phyloP scores from a whole-genome alignment of 2,113 vertebrate species.

The Periophthalmus modestus region DNA sequence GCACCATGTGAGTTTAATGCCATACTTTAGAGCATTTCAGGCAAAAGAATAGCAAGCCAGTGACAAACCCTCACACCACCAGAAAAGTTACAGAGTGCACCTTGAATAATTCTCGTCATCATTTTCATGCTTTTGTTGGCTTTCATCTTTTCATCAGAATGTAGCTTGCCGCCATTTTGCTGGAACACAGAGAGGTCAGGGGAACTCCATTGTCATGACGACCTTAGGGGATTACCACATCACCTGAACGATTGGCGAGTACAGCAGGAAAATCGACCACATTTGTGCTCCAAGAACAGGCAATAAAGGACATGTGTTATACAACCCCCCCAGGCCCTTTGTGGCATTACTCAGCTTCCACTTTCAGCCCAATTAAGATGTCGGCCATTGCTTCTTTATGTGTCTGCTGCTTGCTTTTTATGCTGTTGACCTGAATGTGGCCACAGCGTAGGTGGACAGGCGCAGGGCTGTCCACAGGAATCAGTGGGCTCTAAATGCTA shows the following conservation, averaged over 20 bases:
- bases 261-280: constrained; percentile 18
- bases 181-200: constrained; percentile 41
- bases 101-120: no score
- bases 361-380: constrained; percentile 48
- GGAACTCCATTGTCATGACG: constrained; percentile 50
- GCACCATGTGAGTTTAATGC: no score
- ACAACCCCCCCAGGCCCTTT: constrained; percentile 24
- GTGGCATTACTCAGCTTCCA: constrained; percentile 18
- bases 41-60: no score
- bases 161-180: neutral
- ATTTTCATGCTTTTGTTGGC: no score
- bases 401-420: constrained; percentile 31
- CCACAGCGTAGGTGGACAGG: constrained; percentile 61
- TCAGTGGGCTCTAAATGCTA: constrained; percentile 68
- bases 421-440: constrained; percentile 49
- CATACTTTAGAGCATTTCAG: no score
- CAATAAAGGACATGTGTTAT: constrained; percentile 9
- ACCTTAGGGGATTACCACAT: constrained; percentile 53
- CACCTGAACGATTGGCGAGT: constrained; percentile 13
- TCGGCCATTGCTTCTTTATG: constrained; percentile 48
- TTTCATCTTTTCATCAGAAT: no score
- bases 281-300: constrained; percentile 22
- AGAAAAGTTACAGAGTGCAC: no score
- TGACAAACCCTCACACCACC: no score
- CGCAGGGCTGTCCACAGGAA: constrained; percentile 60